phyloP scores from a whole-genome alignment of 1,140 invertebrate species.

The Caenorhabditis brenneri region DNA sequence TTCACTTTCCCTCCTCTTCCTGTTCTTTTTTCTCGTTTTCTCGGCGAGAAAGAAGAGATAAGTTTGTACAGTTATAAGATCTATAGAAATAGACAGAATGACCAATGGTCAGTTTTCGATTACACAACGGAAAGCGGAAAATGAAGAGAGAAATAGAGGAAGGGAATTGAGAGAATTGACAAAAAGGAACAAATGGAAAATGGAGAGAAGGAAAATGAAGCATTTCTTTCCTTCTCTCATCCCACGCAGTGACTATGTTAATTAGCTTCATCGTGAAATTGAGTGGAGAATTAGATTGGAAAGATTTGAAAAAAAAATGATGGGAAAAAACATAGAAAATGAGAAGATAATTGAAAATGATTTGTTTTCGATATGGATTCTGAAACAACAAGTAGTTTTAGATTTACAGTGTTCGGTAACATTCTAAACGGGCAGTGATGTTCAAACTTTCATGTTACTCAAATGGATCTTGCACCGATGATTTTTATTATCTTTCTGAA shows the following conservation, averaged over 20 bases:
- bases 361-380: no score
- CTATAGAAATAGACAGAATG: not conserved
- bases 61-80: not conserved
- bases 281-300: not conserved
- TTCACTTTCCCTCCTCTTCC: not conserved
- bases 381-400: no score
- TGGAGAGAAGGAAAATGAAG: no score
- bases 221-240: not conserved
- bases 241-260: slow-evolving; percentile 11
- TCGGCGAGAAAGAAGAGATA: no score
- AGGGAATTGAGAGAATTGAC: not conserved
- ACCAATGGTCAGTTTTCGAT: not conserved
- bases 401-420: no score
- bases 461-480: no score
- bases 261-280: not conserved
- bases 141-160: not conserved
- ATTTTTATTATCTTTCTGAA: no score
- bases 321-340: not conserved
- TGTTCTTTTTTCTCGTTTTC: no score
- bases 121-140: slow-evolving; percentile 23
- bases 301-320: not conserved
- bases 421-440: no score
- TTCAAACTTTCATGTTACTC: no score
- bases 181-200: not conserved
- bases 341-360: not conserved